Evolutionary conservation across 2,888 invertebrate genomes (phyloP).

Genomic region (Platycheirus albimanus): DNA sequence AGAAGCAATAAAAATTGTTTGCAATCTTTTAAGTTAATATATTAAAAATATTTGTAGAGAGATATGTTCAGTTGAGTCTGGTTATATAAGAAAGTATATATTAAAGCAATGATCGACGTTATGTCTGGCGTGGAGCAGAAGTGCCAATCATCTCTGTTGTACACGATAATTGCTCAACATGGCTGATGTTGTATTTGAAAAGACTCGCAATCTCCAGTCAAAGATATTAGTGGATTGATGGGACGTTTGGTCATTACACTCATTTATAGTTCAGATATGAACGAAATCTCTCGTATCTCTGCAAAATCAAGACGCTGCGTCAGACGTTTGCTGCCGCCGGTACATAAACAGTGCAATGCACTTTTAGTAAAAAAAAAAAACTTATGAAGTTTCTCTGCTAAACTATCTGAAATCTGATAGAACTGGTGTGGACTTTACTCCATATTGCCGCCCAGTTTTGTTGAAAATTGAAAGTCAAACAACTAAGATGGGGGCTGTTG

Average conservation of each 20-base stretch:
- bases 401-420: slow-evolving; percentile 22
- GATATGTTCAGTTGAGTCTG: slow-evolving; percentile 10
- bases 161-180: slow-evolving; percentile 40
- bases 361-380: not conserved
- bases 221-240: slow-evolving; percentile 17
- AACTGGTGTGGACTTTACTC: slow-evolving; percentile 35
- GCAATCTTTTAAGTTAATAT: not conserved
- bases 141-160: slow-evolving; percentile 27
- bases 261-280: not conserved
- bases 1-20: slow-evolving; percentile 8
- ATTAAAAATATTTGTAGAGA: not conserved
- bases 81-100: slow-evolving; percentile 60
- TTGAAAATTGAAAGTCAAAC: slow-evolving; percentile 35
- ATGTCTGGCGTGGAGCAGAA: not conserved
- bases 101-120: slow-evolving; percentile 4
- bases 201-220: slow-evolving; percentile 10
- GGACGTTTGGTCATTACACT: slow-evolving; percentile 55
- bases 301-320: not conserved
- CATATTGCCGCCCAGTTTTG: slow-evolving; percentile 24
- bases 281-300: slow-evolving; percentile 38
- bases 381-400: slow-evolving; percentile 28
- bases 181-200: slow-evolving; percentile 2
- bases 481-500: not conserved
- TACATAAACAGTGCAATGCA: slow-evolving; percentile 5
- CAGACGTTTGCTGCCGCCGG: not conserved